A percentile compares a stretch with the other conserved stretches of the same genome.
These are phyloP conservation scores for Ophonus ardosiacus DNA, from an alignment of 2,888 invertebrate species.

Conservation along the genomic window DNA sequence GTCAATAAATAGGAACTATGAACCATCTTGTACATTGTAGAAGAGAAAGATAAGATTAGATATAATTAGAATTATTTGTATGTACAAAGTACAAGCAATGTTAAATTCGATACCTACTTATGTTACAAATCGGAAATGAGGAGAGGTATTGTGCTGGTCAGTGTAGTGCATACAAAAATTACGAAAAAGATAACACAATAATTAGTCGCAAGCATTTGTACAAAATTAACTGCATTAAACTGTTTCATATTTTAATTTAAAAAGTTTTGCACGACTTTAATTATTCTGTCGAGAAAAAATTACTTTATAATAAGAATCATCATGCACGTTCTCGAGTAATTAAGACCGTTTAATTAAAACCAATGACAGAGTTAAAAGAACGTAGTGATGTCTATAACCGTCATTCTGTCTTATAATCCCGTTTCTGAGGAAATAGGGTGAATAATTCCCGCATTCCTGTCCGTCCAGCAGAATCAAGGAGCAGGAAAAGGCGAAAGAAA, in stretches of 20 bases:
- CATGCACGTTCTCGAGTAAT: background rate
- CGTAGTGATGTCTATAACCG: slow-evolving; percentile 8
- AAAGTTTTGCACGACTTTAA: background rate
- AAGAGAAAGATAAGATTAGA: too few relatives aligned
- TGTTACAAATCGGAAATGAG: too few relatives aligned
- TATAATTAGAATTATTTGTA: too few relatives aligned
- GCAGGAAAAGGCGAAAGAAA: slow-evolving; percentile 46
- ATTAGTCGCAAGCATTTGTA: too few relatives aligned
- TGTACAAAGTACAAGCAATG: too few relatives aligned
- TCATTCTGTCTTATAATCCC: background rate
- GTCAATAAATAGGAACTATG: too few relatives aligned
- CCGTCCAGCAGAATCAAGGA: background rate
- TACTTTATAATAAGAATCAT: slow-evolving; percentile 2
- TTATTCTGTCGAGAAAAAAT: background rate
- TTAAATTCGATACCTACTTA: too few relatives aligned
- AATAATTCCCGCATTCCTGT: slow-evolving; percentile 11
- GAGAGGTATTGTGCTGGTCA: too few relatives aligned
- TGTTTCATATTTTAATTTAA: background rate
- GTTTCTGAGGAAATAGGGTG: background rate
- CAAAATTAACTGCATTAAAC: too few relatives aligned
- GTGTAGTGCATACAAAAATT: too few relatives aligned
- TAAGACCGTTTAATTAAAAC: slow-evolving; percentile 26
- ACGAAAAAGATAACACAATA: too few relatives aligned
- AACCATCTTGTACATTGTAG: too few relatives aligned
- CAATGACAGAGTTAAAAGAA: background rate